Percentiles rank a stretch among this genome's conserved stretches.
phyloP scores from a whole-genome alignment of 2,113 vertebrate genomes.

The Acrocephalus arundinaceus region DNA sequence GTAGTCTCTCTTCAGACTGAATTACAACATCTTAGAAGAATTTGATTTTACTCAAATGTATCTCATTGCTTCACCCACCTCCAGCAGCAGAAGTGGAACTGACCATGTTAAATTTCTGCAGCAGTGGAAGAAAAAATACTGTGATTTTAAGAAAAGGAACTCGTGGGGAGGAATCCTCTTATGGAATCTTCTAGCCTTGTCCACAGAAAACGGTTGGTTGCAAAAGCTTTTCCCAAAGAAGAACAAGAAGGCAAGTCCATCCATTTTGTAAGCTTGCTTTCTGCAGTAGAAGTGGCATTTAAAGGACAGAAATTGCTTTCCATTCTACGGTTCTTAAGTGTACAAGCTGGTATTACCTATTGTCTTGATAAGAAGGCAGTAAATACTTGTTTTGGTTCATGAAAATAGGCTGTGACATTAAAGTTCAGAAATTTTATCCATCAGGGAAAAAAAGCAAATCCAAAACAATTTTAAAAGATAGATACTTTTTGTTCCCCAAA shows the following conservation, averaged over 20 bases:
- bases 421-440: background rate
- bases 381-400: background rate
- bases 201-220: background rate
- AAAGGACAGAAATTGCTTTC: background rate
- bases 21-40: background rate
- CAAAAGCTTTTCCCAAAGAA: background rate
- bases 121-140: background rate
- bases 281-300: background rate
- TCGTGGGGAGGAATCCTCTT: background rate
- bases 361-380: background rate
- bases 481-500: accelerated
- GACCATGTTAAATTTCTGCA: background rate
- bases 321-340: background rate
- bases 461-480: background rate
- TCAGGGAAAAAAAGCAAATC: accelerated
- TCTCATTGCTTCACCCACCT: background rate
- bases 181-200: background rate
- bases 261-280: background rate
- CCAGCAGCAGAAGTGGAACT: background rate
- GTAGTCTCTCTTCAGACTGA: background rate
- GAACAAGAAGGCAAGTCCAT: background rate
- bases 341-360: background rate
- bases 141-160: background rate
- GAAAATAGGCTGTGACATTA: background rate
- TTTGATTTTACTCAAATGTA: background rate